Evolutionary conservation across 2,797 vertebrate species (phyloP).

Genomic region (Cygnus olor): DNA sequence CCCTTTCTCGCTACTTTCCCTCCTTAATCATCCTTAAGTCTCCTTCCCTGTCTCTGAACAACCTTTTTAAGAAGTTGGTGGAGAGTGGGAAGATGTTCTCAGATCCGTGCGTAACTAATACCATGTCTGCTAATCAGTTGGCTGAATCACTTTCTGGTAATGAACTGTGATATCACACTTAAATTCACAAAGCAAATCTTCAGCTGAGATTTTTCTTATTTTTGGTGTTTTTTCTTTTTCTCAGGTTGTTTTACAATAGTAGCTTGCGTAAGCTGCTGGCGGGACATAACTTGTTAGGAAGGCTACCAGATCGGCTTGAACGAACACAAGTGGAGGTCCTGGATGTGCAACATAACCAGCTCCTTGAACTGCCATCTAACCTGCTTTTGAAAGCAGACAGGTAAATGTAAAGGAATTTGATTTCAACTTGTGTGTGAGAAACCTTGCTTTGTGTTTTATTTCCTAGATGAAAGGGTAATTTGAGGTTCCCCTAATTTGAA

Average conservation of each 20-base stretch:
- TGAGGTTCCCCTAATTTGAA: conserved; percentile 15
- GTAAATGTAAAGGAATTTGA: conserved; percentile 69
- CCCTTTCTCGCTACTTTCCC: conserved; percentile 43
- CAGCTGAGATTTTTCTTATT: not conserved
- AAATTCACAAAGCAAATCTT: not conserved
- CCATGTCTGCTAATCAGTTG: conserved; percentile 7
- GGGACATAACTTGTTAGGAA: conserved; percentile 89
- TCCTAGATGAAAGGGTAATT: conserved; percentile 15
- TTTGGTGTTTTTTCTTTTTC: not conserved
- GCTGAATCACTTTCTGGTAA: conserved; percentile 26
- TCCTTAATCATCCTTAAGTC: conserved; percentile 44
- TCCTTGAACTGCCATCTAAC: conserved; percentile 90
- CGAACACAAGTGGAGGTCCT: conserved; percentile 90
- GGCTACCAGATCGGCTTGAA: conserved; percentile 92
- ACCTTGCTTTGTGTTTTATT: not conserved
- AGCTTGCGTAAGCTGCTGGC: conserved; percentile 92
- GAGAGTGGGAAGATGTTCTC: conserved; percentile 49
- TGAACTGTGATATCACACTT: not conserved
- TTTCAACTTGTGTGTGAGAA: not conserved
- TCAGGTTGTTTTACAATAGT: conserved; percentile 90
- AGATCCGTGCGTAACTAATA: conserved; percentile 38
- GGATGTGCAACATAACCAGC: conserved; percentile 95
- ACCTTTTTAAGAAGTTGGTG: conserved; percentile 53
- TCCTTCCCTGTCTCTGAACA: conserved; percentile 34
- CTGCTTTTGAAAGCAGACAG: conserved; percentile 94